phyloP scores from a whole-genome alignment of 2,113 vertebrate genomes.

The Toxostoma redivivum region DNA sequence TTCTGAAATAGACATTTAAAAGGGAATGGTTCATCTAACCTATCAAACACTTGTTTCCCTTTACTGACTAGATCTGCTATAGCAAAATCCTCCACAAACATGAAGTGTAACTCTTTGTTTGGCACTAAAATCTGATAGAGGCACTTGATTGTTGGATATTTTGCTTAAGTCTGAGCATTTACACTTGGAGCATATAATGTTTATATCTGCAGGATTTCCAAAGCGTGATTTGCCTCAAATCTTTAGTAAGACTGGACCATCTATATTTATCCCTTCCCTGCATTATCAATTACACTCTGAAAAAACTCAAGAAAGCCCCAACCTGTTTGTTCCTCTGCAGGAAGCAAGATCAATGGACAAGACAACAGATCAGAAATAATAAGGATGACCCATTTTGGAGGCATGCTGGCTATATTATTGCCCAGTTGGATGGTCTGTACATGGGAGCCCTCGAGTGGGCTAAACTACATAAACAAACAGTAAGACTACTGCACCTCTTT shows the following conservation, averaged over 20 bases:
- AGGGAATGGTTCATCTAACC: not conserved
- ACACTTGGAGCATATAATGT: not conserved
- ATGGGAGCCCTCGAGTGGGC: constrained; percentile 82
- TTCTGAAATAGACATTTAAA: not conserved
- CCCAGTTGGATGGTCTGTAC: constrained; percentile 87
- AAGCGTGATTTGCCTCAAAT: not conserved
- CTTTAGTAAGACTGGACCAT: not conserved
- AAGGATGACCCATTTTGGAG: constrained; percentile 83
- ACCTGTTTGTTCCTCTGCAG: constrained; percentile 70
- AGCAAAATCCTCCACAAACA: not conserved
- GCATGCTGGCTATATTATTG: constrained; percentile 81
- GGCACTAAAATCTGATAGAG: not conserved
- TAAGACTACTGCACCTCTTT: constrained; percentile 51
- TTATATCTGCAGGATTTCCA: not conserved
- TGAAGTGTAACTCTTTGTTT: not conserved
- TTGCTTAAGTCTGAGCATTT: not conserved
- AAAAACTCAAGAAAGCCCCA: not conserved
- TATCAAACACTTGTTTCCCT: not conserved
- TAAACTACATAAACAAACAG: constrained; percentile 70
- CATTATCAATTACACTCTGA: not conserved
- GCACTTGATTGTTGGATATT: not conserved
- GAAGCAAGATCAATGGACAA: constrained; percentile 84
- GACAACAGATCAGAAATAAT: constrained; percentile 77
- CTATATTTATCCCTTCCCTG: not conserved
- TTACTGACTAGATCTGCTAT: not conserved